Evolutionary conservation across 2,113 vertebrate genomes (phyloP).

Genomic region (Tyrannus savana): DNA sequence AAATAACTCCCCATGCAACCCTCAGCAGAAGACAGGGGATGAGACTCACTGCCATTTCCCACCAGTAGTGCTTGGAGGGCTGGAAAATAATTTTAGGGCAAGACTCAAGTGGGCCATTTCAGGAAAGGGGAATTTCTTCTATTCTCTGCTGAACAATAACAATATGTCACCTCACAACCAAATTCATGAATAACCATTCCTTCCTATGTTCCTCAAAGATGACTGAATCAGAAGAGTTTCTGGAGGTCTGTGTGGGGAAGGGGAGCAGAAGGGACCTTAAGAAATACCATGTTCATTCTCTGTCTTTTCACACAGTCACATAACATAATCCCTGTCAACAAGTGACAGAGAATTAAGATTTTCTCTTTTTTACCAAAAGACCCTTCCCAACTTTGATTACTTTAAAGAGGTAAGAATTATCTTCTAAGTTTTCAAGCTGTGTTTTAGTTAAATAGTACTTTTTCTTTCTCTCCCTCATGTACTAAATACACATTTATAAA

Average conservation of each 20-base stretch:
- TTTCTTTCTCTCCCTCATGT: neutral
- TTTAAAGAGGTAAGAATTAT: neutral
- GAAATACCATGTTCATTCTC: neutral
- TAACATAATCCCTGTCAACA: neutral
- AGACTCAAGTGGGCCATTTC: neutral
- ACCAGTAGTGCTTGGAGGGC: neutral
- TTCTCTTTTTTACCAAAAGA: neutral
- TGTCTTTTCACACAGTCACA: neutral
- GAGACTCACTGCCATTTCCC: neutral
- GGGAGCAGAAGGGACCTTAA: neutral
- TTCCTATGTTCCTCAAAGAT: neutral
- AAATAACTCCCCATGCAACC: neutral
- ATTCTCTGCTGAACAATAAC: neutral
- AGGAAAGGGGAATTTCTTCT: neutral
- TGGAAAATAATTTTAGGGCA: neutral
- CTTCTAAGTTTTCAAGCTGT: neutral
- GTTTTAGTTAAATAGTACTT: neutral
- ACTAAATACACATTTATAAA: neutral
- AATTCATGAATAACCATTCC: neutral
- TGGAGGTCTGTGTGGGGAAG: neutral
- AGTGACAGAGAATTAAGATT: neutral
- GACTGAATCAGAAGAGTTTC: neutral
- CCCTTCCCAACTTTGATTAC: neutral
- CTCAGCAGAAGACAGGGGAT: neutral
- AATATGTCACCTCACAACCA: neutral